Conservation (phyloP, 2,113 vertebrate species). For the Calidris pygmaea region DNA sequence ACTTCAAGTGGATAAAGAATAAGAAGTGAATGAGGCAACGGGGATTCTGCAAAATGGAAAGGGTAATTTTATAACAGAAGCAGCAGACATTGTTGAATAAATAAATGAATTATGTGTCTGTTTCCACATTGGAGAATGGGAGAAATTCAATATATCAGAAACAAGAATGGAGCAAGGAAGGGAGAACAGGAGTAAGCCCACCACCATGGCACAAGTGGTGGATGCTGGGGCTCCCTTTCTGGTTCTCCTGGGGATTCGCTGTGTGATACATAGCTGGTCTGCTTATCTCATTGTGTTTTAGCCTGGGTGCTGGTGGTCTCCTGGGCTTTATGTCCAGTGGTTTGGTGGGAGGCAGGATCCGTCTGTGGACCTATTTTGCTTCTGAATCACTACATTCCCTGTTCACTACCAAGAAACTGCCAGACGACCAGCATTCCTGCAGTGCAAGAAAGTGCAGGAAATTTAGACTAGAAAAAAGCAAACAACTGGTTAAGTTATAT, state of each 20-base stretch:
- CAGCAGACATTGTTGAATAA: not conserved
- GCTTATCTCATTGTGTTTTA: not conserved
- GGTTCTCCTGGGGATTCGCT: not conserved
- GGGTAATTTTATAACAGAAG: conserved; percentile 19
- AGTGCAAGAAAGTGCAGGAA: not conserved
- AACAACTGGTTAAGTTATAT: not conserved
- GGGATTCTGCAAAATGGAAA: conserved; percentile 44
- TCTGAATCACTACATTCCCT: not conserved
- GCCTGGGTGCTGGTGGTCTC: not conserved
- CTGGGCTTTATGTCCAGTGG: not conserved
- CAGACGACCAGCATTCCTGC: not conserved
- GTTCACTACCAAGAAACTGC: not conserved
- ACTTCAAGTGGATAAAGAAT: conserved; percentile 25
- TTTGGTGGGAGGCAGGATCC: not conserved
- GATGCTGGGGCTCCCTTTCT: not conserved
- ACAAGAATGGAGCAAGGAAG: not conserved
- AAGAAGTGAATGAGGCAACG: conserved; percentile 8
- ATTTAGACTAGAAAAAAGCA: not conserved
- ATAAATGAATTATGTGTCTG: conserved; percentile 10
- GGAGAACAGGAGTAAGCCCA: not conserved
- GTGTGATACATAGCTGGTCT: not conserved
- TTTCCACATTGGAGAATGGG: not conserved
- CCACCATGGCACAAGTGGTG: fast-evolving
- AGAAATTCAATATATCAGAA: not conserved
- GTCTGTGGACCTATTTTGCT: not conserved